Percentiles rank a stretch among this genome's conserved stretches.
Evolutionary conservation across 2,888 invertebrate genomes (phyloP).

Genomic region (Opisthograptis luteolata): DNA sequence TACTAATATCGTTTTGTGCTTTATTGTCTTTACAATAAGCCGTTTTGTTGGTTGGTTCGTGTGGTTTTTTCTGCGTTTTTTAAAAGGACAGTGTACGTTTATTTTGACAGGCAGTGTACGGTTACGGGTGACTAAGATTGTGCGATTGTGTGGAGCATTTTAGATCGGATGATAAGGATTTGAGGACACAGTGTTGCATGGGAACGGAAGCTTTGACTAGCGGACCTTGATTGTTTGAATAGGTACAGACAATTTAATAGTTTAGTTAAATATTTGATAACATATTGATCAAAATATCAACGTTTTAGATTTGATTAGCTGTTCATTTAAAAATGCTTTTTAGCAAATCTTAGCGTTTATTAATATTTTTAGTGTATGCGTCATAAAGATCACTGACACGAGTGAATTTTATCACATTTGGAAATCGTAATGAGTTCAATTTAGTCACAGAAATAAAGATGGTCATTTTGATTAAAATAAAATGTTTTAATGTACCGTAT

Average conservation of each 20-base stretch:
- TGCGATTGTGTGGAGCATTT: constrained; percentile 74
- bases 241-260: background rate
- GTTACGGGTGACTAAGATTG: constrained; percentile 77
- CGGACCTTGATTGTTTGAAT: background rate
- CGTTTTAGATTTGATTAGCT: no score
- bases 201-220: constrained; percentile 5
- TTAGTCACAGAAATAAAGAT: no score
- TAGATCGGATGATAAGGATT: constrained; percentile 70
- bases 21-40: constrained; percentile 43
- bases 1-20: constrained; percentile 39
- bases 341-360: no score
- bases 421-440: no score
- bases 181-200: constrained; percentile 48
- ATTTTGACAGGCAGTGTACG: constrained; percentile 80
- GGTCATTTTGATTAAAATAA: no score
- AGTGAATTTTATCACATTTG: no score
- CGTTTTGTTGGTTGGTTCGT: constrained; percentile 46
- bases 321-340: no score
- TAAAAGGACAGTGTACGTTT: constrained; percentile 63
- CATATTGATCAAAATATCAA: no score
- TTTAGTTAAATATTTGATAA: no score
- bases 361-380: no score
- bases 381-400: no score
- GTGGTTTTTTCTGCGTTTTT: constrained; percentile 46
- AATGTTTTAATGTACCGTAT: no score